phyloP scores from a whole-genome alignment of 2,797 vertebrate genomes.

The Neosilurus hyrtlii region DNA sequence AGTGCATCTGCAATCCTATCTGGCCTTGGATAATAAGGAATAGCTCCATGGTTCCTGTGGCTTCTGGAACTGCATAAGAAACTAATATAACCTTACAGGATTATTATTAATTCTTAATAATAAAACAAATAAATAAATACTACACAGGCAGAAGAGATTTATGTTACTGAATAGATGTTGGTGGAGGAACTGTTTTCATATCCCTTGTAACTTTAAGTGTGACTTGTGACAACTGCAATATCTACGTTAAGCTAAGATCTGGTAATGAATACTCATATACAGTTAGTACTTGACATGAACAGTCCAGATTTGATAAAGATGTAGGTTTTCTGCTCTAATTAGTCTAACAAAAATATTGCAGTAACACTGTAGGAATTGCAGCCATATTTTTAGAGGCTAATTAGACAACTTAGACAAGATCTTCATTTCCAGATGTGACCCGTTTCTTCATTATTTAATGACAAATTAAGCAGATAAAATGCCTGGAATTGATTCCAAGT shows the following conservation, averaged over 20 bases:
- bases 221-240: neutral
- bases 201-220: neutral
- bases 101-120: neutral
- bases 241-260: neutral
- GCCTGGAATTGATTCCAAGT: too few species aligned
- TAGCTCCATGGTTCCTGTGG: slow-evolving; percentile 3
- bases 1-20: slow-evolving; percentile 19
- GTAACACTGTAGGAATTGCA: too few species aligned
- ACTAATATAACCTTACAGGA: neutral
- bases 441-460: too few species aligned
- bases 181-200: neutral
- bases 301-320: neutral
- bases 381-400: too few species aligned
- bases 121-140: neutral
- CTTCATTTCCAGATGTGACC: too few species aligned
- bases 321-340: too few species aligned
- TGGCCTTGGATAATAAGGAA: slow-evolving; percentile 16
- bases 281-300: slow-evolving; percentile 20
- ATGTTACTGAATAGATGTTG: slow-evolving; percentile 18
- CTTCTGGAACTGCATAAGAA: neutral
- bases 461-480: too few species aligned
- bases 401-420: too few species aligned
- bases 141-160: neutral
- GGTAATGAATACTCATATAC: slow-evolving; percentile 35
- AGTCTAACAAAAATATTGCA: too few species aligned